Conservation (phyloP, 2,113 vertebrate genomes). For the Antidorcas marsupialis region DNA sequence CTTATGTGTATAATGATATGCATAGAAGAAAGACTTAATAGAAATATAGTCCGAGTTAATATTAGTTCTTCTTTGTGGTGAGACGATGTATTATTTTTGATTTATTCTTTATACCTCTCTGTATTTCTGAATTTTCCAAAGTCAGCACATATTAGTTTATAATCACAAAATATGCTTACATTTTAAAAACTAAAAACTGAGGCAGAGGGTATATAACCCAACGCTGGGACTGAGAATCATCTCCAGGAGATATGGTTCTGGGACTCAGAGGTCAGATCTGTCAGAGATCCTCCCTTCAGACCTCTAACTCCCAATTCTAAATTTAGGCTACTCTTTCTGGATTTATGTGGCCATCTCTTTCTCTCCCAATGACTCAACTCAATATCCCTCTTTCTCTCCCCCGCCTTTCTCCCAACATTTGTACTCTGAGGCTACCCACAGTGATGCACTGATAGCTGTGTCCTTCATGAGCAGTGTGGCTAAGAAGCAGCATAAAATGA, state of each 20-base stretch:
- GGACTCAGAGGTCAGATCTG: neutral
- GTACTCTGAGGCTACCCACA: neutral
- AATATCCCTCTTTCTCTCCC: neutral
- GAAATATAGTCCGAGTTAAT: neutral
- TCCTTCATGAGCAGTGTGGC: neutral
- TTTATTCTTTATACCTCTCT: constrained; percentile 1
- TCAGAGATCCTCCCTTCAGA: neutral
- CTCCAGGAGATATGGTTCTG: neutral
- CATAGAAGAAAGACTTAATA: constrained; percentile 11
- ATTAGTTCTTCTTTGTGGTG: neutral
- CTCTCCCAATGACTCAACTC: neutral
- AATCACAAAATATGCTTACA: constrained; percentile 5
- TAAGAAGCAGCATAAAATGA: neutral
- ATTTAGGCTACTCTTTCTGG: neutral
- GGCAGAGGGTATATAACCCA: neutral
- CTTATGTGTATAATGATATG: neutral
- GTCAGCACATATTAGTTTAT: neutral
- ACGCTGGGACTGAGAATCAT: neutral
- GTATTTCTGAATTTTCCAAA: constrained; percentile 30
- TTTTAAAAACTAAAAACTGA: constrained; percentile 24
- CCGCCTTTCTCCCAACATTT: neutral
- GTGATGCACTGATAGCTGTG: neutral
- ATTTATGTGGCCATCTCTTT: neutral
- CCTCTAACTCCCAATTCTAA: neutral
- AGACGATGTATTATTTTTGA: neutral